Conservation (phyloP, 1,140 invertebrate genomes). For the Apis cerana region DNA sequence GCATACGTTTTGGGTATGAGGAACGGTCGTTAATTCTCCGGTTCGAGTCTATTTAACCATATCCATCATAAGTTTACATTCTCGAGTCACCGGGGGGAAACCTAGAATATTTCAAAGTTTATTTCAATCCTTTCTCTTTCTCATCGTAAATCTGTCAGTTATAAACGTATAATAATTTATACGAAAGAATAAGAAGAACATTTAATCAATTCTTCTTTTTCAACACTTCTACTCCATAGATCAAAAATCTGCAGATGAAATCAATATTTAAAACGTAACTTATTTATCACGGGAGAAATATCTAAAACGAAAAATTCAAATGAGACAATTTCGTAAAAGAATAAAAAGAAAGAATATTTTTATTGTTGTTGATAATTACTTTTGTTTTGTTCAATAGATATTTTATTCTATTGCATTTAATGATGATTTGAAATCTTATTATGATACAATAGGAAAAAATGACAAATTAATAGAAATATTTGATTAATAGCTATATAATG, state of each 20-base stretch:
- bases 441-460: too few species aligned
- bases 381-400: too few species aligned
- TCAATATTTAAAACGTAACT: background rate
- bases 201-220: background rate
- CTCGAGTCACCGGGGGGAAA: background rate
- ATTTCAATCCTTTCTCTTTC: too few species aligned
- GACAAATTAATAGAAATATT: too few species aligned
- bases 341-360: background rate
- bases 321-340: background rate
- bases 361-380: too few species aligned
- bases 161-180: background rate
- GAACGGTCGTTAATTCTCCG: background rate
- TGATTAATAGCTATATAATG: too few species aligned
- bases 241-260: background rate
- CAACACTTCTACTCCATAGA: fast-evolving
- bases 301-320: background rate
- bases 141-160: background rate
- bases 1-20: conserved; percentile 1
- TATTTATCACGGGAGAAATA: background rate
- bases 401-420: too few species aligned
- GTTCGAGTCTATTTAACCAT: conserved; percentile 20
- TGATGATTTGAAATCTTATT: too few species aligned
- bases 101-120: background rate
- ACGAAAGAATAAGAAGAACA: background rate
- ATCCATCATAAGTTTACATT: conserved; percentile 14